Base-by-base conservation (phyloP, 2,888 invertebrate species). In the Hirtodrosophila duncani region DNA sequence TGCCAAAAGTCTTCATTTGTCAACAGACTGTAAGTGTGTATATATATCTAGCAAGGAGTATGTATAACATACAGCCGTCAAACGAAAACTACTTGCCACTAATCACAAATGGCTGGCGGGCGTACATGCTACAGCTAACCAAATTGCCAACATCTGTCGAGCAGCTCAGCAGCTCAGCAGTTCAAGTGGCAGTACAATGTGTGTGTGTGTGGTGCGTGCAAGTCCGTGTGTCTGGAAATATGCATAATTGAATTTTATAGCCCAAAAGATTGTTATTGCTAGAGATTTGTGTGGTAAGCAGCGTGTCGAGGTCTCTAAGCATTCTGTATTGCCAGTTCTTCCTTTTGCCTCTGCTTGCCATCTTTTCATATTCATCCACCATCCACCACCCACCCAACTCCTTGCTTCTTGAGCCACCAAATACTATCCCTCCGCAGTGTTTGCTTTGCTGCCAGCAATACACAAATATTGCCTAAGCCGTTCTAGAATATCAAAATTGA, bases 241-340 rank as follows among this genome's bases (percentile, higher is more conserved):
- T 79, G 71, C 70, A 74, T 82, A 80, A 80, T 80, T 80, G 81
- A 82, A 82, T 82, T 75, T 81, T 67, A 82, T 66, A 79, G 64
- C 63, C 64, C 51, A 55, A 60, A 67, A 68, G 66, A 74, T 64
- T 80, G 79, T 79, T 80, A 70, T 80, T 81, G 45, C 62, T 62
- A 42, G 48, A 62, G 65, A 72, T 72, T 72, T 80, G 63, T 62
- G 56, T 68, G 69, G 56, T 46, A 46, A 63, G 56, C 56, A 44
- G 44, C 27, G n/a, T 24, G 29, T 6, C 29, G 9, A 30, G 5
- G 30, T 18, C 37, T 52, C n/a, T n/a, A n/a, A n/a, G 53, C 30
- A 38, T 9, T 20, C 6, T 20, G 61, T 46, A 42, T 48, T 58
- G 39, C 17, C 24, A 45, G 9, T 17, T 21, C 10, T 23, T 11